phyloP scores from a whole-genome alignment of 2,797 vertebrate species.

The Hydrophis major region DNA sequence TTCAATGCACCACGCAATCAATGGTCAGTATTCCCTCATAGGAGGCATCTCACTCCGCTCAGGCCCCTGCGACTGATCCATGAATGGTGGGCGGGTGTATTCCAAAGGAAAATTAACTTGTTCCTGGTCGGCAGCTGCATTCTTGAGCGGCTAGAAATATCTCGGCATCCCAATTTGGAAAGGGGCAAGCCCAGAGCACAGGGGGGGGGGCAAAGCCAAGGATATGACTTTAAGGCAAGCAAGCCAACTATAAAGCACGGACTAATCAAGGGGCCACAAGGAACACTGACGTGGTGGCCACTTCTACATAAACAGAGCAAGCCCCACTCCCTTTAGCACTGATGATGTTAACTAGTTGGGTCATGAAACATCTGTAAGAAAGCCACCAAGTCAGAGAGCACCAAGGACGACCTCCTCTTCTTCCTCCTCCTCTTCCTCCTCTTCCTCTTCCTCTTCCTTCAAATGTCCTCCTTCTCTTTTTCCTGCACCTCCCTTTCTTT shows the following conservation, averaged over 20 bases:
- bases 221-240: not conserved
- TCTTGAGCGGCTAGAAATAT: not conserved
- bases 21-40: not conserved
- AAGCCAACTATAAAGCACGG: not conserved
- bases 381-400: not conserved
- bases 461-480: too few species aligned
- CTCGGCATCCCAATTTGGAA: not conserved
- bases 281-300: not conserved
- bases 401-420: not conserved
- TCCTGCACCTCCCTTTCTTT: too few species aligned
- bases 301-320: not conserved
- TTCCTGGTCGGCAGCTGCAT: not conserved
- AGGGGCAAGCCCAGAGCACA: not conserved
- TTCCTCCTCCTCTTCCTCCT: too few species aligned
- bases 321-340: not conserved
- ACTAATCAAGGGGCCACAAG: not conserved
- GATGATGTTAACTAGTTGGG: not conserved
- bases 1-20: not conserved
- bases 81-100: not conserved
- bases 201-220: not conserved
- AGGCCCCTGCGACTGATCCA: not conserved
- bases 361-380: not conserved
- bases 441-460: too few species aligned
- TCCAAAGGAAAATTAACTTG: not conserved
- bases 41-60: not conserved